Evolutionary conservation across 2,113 vertebrate species (phyloP).

Genomic region (Chamaea fasciata): DNA sequence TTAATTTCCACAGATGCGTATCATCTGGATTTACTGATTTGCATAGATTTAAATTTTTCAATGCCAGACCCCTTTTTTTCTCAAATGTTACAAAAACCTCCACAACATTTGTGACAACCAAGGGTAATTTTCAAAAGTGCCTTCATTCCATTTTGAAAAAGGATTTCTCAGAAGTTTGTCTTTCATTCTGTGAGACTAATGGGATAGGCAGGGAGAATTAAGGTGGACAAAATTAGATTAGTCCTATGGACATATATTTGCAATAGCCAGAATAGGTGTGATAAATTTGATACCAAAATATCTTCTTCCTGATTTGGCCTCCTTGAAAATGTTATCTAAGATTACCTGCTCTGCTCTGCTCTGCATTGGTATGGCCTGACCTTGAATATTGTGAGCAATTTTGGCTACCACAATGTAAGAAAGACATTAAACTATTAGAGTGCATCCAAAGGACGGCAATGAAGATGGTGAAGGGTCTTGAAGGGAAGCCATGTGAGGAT

Average conservation of each 20-base stretch:
- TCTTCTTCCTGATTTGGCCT: not conserved
- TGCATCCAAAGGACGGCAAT: not conserved
- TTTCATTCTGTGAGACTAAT: not conserved
- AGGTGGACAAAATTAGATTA: not conserved
- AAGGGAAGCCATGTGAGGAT: not conserved
- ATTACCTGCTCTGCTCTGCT: not conserved
- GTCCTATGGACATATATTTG: not conserved
- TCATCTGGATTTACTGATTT: constrained; percentile 48
- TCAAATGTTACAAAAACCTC: not conserved
- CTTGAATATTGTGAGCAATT: not conserved
- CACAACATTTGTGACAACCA: not conserved
- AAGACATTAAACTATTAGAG: not conserved
- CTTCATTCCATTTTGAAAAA: not conserved
- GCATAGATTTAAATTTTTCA: not conserved
- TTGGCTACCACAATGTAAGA: not conserved
- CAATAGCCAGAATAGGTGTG: not conserved
- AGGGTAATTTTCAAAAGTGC: not conserved
- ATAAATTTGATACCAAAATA: not conserved
- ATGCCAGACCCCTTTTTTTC: not conserved
- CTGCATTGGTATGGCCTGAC: not conserved
- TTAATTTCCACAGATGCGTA: constrained; percentile 37
- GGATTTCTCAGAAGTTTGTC: not conserved
- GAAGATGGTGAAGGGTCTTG: not conserved
- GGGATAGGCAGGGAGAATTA: not conserved
- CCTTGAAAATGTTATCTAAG: not conserved